Percentiles rank a stretch among this genome's conserved stretches.
phyloP scores from a whole-genome alignment of 2,888 invertebrate genomes.

The Incurvaria masculella region DNA sequence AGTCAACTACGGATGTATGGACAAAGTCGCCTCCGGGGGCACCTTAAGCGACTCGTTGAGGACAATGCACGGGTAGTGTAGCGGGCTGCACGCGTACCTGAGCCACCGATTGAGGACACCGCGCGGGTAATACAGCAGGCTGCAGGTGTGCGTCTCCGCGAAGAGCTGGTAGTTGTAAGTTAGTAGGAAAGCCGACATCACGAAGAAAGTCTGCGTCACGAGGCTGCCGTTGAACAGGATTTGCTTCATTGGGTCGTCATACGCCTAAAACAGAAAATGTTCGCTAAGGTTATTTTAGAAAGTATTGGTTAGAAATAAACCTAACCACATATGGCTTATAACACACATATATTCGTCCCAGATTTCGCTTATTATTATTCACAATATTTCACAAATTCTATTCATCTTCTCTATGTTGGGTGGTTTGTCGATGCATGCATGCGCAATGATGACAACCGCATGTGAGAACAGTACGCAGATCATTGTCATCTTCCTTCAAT shows the following conservation, averaged over 20 bases:
- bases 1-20: too few relatives aligned
- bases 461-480: constrained; percentile 44
- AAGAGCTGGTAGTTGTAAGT: constrained; percentile 37
- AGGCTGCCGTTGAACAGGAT: constrained; percentile 38
- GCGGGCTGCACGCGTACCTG: too few relatives aligned
- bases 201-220: constrained; percentile 29
- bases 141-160: constrained; percentile 26
- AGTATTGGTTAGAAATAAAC: too few relatives aligned
- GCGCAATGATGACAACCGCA: constrained; percentile 29
- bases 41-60: too few relatives aligned
- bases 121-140: constrained; percentile 30
- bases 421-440: constrained; percentile 33
- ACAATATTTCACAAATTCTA: too few relatives aligned
- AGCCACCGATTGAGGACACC: constrained; percentile 38
- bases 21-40: too few relatives aligned
- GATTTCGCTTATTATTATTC: too few relatives aligned
- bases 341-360: too few relatives aligned
- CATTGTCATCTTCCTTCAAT: constrained; percentile 45
- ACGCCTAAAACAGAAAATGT: too few relatives aligned
- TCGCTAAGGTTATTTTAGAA: too few relatives aligned
- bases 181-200: constrained; percentile 42
- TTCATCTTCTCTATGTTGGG: constrained; percentile 36
- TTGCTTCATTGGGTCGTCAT: constrained; percentile 36
- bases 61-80: too few relatives aligned
- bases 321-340: too few relatives aligned